A percentile compares a stretch with the other conserved stretches of the same genome.
Evolutionary conservation across 2,113 vertebrate genomes (phyloP).

Genomic region (Tenebrosternarchus preto): DNA sequence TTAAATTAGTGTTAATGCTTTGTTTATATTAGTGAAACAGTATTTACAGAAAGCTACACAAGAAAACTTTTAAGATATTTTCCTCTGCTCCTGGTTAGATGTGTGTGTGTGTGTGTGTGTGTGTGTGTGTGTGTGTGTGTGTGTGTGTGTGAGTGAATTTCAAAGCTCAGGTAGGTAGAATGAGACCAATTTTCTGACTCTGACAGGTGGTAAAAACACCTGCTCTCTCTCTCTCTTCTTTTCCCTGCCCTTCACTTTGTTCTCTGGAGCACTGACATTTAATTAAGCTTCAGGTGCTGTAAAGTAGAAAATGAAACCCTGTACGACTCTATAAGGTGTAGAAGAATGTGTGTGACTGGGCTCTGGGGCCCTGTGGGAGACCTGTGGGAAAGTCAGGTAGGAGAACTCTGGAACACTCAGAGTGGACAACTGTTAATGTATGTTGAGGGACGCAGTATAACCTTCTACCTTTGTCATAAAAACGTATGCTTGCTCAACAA

Average conservation of each 20-base stretch:
- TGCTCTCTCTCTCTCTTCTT: conserved; percentile 25
- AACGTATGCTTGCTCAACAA: not conserved
- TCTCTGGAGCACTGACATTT: conserved; percentile 54
- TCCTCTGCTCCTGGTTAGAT: not conserved
- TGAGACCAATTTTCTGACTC: not conserved
- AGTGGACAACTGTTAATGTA: not conserved
- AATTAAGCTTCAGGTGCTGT: conserved; percentile 55
- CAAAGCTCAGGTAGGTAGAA: conserved; percentile 24
- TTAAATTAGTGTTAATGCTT: too few relatives aligned
- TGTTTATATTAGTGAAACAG: too few relatives aligned
- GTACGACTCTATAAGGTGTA: conserved; percentile 7
- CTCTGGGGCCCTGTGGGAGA: not conserved
- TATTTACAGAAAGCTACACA: too few relatives aligned
- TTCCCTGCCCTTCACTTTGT: conserved; percentile 43
- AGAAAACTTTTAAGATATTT: not conserved
- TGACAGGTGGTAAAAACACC: conserved; percentile 40
- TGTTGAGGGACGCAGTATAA: not conserved
- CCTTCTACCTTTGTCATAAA: not conserved
- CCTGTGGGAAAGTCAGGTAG: not conserved
- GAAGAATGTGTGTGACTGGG: conserved; percentile 37
- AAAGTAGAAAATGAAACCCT: conserved; percentile 51
- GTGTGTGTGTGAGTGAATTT: conserved; percentile 16
- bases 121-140: not conserved
- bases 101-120: not conserved
- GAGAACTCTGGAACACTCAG: too few relatives aligned